Evolutionary conservation across 2,888 invertebrate species (phyloP).

Genomic region (Nemoura dubitans): DNA sequence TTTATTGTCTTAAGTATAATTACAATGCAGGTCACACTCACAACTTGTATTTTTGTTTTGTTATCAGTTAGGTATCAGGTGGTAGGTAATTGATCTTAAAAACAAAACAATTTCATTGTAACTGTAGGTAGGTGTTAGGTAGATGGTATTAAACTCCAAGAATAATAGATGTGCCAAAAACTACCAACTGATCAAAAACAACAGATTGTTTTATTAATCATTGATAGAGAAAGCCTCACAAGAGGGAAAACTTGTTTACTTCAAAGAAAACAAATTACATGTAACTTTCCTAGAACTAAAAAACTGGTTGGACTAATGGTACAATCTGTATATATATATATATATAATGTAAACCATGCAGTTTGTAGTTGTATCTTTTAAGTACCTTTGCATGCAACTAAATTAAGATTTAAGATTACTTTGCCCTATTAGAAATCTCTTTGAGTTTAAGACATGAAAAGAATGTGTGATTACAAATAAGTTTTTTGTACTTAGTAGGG

Average conservation of each 20-base stretch:
- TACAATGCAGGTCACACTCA: slow-evolving; percentile 25
- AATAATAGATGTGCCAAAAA: background rate
- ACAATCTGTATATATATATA: too few relatives aligned
- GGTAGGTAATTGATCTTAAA: background rate
- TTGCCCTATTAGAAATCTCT: background rate
- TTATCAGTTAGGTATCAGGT: too few relatives aligned
- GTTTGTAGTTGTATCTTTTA: background rate
- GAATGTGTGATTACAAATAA: background rate
- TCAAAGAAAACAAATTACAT: background rate
- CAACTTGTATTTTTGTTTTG: background rate
- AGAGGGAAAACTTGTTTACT: background rate
- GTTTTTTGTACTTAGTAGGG: background rate
- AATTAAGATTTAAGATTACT: too few relatives aligned
- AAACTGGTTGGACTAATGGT: too few relatives aligned
- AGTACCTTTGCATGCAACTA: background rate
- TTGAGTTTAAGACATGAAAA: background rate
- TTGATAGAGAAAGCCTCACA: too few relatives aligned
- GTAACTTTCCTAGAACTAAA: background rate
- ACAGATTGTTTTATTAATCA: too few relatives aligned
- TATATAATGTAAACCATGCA: background rate
- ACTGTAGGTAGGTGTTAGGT: too few relatives aligned
- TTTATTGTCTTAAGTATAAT: slow-evolving; percentile 35
- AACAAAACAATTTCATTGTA: background rate
- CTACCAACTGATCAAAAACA: background rate
- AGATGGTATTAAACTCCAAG: background rate